phyloP scores from a whole-genome alignment of 2,113 vertebrate species.

The Anoplopoma fimbria region DNA sequence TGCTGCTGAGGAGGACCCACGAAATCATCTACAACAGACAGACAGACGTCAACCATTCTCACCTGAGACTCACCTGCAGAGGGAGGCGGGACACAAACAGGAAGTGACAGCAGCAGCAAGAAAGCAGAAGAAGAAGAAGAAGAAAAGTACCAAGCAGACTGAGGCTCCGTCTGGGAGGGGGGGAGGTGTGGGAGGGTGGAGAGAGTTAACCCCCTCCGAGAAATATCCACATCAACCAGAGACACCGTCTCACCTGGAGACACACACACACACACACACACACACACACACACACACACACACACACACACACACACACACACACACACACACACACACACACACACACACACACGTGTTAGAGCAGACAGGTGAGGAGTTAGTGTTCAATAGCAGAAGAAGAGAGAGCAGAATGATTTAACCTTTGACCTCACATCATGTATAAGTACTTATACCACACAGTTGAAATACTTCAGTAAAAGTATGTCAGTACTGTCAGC shows the following conservation, averaged over 20 bases:
- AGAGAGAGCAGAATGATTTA: no score
- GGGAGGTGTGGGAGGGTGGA: constrained; percentile 92
- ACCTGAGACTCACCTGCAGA: no score
- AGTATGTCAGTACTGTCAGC: no score
- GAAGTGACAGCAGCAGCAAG: constrained; percentile 2
- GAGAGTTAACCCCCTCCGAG: constrained; percentile 86
- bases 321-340: background rate
- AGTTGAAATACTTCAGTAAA: no score
- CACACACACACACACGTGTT: constrained; percentile 7
- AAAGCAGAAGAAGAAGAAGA: background rate
- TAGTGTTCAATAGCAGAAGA: no score
- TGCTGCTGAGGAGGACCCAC: constrained; percentile 85
- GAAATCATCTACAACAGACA: constrained; percentile 88
- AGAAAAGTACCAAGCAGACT: constrained; percentile 90
- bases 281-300: constrained; percentile 22
- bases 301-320: constrained; percentile 5
- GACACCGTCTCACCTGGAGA: constrained; percentile 93
- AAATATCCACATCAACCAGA: constrained; percentile 95
- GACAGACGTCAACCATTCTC: background rate
- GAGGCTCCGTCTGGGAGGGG: constrained; percentile 93
- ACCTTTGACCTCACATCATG: no score
- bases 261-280: constrained; percentile 46
- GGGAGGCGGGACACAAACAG: background rate
- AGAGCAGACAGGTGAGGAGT: no score
- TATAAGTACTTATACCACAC: no score